Evolutionary conservation across 2,888 invertebrate genomes (phyloP).

Genomic region (Didymodactylos carnosus): DNA sequence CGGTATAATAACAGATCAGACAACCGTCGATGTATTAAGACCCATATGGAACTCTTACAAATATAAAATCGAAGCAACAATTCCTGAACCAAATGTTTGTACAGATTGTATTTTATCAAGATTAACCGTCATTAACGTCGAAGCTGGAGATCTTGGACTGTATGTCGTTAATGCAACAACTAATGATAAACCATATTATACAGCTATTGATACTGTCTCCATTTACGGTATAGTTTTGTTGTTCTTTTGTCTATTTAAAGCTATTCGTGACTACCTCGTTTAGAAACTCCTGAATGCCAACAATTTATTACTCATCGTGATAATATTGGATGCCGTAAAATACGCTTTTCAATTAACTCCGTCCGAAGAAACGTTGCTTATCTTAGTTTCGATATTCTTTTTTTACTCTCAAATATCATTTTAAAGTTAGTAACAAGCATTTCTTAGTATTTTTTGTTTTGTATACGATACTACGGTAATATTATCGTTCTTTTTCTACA

Average conservation of each 20-base stretch:
- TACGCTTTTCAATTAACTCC: neutral
- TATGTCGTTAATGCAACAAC: constrained; percentile 12
- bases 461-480: no score
- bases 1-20: neutral
- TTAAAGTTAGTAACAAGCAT: no score
- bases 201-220: neutral
- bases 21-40: neutral
- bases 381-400: no score
- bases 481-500: no score
- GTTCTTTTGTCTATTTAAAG: neutral
- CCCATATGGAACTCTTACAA: neutral
- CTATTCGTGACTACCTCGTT: neutral
- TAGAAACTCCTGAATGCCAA: constrained; percentile 15
- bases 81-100: constrained; percentile 13
- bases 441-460: no score
- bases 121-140: constrained; percentile 12
- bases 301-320: constrained; percentile 13
- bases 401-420: no score
- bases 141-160: constrained; percentile 5
- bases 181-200: neutral
- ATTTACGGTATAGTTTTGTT: neutral
- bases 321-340: constrained; percentile 12
- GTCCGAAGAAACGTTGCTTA: no score
- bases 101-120: constrained; percentile 14
- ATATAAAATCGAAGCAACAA: constrained; percentile 13